A percentile compares a stretch with the other conserved stretches of the same genome.
Conservation (phyloP, 2,888 invertebrate genomes). For the Maniola hyperantus region DNA sequence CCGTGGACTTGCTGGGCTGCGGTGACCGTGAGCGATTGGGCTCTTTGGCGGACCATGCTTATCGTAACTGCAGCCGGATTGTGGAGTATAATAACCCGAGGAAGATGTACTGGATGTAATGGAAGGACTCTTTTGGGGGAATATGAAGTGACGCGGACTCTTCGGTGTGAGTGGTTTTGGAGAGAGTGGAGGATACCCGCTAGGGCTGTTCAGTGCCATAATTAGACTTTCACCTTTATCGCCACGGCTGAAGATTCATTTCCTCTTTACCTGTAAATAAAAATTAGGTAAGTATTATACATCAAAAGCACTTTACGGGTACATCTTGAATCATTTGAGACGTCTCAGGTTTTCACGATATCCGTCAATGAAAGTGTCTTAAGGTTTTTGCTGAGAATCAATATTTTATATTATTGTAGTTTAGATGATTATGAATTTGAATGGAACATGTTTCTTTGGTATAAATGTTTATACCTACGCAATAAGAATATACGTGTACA, state of each 20-base stretch:
- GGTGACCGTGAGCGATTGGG: constrained; percentile 79
- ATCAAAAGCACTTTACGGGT: constrained; percentile 8
- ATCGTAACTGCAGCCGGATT: constrained; percentile 77
- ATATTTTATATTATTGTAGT: constrained; percentile 1
- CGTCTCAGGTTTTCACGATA: constrained; percentile 12
- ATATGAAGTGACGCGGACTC: constrained; percentile 81
- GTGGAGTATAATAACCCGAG: constrained; percentile 81
- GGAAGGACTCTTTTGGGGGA: constrained; percentile 80
- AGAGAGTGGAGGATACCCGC: constrained; percentile 81
- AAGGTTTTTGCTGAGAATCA: constrained; percentile 14
- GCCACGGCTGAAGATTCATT: constrained; percentile 52
- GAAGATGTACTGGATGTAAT: constrained; percentile 79
- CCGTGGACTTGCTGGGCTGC: constrained; percentile 83
- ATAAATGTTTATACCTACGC: background rate
- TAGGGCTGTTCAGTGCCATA: constrained; percentile 84
- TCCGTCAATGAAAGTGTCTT: constrained; percentile 7
- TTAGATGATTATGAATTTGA: background rate
- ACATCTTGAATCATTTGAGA: constrained; percentile 16
- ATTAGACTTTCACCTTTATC: constrained; percentile 52
- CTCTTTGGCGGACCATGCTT: constrained; percentile 75
- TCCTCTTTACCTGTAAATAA: constrained; percentile 63
- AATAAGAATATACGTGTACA: background rate
- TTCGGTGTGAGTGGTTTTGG: constrained; percentile 80
- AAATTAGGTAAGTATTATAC: constrained; percentile 15
- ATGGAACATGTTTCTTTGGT: constrained; percentile 6